A percentile compares a stretch with the other conserved stretches of the same genome.
phyloP scores from a whole-genome alignment of 2,888 invertebrate species.

The Oligia fasciuncula region DNA sequence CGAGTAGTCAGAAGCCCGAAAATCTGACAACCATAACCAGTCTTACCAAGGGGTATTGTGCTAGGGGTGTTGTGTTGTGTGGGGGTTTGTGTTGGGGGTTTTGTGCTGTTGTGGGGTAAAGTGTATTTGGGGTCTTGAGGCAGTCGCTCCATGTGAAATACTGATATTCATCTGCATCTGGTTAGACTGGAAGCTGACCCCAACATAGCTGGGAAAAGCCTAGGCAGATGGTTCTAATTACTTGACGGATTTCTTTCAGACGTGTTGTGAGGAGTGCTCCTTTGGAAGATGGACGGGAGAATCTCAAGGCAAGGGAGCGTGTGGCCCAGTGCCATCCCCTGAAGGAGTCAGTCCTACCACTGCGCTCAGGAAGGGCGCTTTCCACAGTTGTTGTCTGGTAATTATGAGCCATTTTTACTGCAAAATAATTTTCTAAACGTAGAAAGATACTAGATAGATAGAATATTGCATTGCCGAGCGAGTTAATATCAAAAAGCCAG shows the following conservation, averaged over 20 bases:
- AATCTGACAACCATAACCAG: too few species aligned
- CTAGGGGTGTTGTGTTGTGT: too few species aligned
- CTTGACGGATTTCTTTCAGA: constrained; percentile 65
- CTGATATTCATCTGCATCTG: background rate
- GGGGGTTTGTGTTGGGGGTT: too few species aligned
- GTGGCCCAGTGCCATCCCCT: constrained; percentile 69
- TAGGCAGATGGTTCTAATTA: background rate
- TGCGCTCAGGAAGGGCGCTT: constrained; percentile 77
- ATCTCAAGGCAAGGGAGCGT: constrained; percentile 74
- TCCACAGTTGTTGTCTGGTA: constrained; percentile 82
- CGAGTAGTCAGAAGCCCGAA: background rate
- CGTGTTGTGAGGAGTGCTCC: constrained; percentile 84
- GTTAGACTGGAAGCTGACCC: background rate
- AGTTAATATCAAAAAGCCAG: background rate
- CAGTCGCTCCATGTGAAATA: background rate
- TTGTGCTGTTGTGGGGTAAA: too few species aligned
- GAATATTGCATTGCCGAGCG: background rate
- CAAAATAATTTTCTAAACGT: background rate
- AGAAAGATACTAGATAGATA: background rate
- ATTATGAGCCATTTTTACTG: constrained; percentile 28
- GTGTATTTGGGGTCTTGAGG: too few species aligned
- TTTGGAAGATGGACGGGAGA: constrained; percentile 79
- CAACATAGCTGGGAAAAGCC: background rate
- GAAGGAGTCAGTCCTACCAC: constrained; percentile 70
- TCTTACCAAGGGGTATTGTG: background rate